Evolutionary conservation across 2,888 invertebrate species (phyloP).

Genomic region (Homarus gammarus): DNA sequence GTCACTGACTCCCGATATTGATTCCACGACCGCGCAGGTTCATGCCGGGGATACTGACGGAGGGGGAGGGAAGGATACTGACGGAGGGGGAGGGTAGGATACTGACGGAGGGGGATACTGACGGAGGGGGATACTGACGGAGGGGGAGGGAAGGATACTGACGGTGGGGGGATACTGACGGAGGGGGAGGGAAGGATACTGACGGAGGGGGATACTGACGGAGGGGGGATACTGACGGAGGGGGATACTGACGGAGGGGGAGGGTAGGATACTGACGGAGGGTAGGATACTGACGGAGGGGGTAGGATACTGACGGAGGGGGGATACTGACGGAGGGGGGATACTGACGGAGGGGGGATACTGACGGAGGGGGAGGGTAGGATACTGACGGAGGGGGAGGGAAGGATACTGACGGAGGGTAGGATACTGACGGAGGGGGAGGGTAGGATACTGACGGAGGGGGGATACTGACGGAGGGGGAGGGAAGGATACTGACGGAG

Average conservation of each 20-base stretch:
- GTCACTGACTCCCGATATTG: conserved; percentile 30
- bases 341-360: not conserved
- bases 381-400: not conserved
- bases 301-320: not conserved
- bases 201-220: not conserved
- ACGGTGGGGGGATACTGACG: not conserved
- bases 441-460: not conserved
- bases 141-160: not conserved
- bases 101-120: not conserved
- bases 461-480: not conserved
- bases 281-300: not conserved
- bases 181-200: not conserved
- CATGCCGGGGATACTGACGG: not conserved
- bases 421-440: not conserved
- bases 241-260: not conserved
- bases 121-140: not conserved
- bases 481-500: not conserved
- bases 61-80: not conserved
- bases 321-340: not conserved
- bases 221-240: too few relatives aligned
- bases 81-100: not conserved
- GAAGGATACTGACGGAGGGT: not conserved
- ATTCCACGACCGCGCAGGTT: conserved; percentile 24
- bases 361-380: too few relatives aligned
- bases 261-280: not conserved